Conservation (phyloP, 2,113 vertebrate species). For the Willisornis vidua region DNA sequence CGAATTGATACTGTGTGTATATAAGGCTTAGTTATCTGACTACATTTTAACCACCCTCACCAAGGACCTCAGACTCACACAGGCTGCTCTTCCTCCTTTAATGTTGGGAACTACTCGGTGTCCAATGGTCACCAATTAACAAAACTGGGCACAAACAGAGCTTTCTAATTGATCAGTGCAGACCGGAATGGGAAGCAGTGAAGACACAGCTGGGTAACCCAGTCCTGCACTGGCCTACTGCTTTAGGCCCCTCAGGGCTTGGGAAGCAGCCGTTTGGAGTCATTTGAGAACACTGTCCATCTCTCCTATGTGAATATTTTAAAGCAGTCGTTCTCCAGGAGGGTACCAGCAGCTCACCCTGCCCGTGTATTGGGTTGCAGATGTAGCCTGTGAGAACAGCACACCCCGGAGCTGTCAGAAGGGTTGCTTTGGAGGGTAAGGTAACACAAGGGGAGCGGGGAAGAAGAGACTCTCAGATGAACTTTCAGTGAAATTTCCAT, state of each 20-base stretch:
- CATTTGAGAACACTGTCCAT: slow-evolving; percentile 9
- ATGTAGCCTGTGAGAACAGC: background rate
- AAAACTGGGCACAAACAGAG: background rate
- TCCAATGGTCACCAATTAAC: background rate
- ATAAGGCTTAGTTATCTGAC: background rate
- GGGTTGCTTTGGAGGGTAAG: background rate
- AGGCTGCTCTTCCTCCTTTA: background rate
- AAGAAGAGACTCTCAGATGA: slow-evolving; percentile 39
- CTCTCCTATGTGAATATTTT: slow-evolving; percentile 53
- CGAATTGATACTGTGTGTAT: background rate
- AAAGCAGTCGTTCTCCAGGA: slow-evolving; percentile 9
- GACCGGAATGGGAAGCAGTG: background rate
- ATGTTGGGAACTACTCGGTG: background rate
- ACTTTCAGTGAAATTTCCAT: slow-evolving; percentile 61
- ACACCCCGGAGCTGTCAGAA: background rate
- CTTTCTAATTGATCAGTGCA: background rate
- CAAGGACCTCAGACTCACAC: background rate
- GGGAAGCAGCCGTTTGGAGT: background rate
- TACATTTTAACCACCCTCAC: background rate
- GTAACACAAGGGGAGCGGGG: background rate
- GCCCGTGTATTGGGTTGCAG: slow-evolving; percentile 12
- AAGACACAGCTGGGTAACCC: background rate
- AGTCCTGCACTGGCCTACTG: background rate
- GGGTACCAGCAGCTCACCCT: background rate
- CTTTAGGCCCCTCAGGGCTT: background rate